Evolutionary conservation across 2,797 vertebrate species (phyloP).

Genomic region (Huso huso): DNA sequence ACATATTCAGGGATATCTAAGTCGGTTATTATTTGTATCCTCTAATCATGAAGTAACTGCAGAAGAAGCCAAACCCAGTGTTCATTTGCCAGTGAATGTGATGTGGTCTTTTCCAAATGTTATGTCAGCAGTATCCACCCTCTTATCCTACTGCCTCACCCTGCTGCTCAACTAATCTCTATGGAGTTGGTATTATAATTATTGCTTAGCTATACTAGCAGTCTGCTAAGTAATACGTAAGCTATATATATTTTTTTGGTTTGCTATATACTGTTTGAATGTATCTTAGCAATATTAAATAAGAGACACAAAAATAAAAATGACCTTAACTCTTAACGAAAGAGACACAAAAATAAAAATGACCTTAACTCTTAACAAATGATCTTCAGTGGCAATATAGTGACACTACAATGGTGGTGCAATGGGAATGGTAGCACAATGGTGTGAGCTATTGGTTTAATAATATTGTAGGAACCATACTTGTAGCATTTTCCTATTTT

Average conservation of each 20-base stretch:
- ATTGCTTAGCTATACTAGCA: neutral
- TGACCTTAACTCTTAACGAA: too few relatives aligned
- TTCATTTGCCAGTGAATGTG: conserved; percentile 4
- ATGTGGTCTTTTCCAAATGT: conserved; percentile 4
- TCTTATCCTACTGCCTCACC: neutral
- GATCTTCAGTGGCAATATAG: too few relatives aligned
- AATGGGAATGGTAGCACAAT: neutral
- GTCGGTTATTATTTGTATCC: neutral
- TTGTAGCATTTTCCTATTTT: too few relatives aligned
- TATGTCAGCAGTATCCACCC: neutral
- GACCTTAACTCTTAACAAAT: too few relatives aligned
- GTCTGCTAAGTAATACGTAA: neutral
- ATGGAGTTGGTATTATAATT: neutral
- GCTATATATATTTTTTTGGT: neutral
- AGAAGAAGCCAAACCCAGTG: neutral
- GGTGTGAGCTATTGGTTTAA: neutral
- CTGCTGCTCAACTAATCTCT: neutral
- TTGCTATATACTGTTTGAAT: too few relatives aligned
- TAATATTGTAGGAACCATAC: too few relatives aligned
- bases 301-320: too few relatives aligned
- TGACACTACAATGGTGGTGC: too few relatives aligned
- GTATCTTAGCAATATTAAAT: too few relatives aligned
- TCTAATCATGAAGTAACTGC: neutral
- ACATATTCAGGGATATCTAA: neutral
- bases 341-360: too few relatives aligned